These are phyloP conservation scores for Gallirallus australis DNA, from an alignment of 2,797 vertebrate genomes.

Conservation along the genomic window DNA sequence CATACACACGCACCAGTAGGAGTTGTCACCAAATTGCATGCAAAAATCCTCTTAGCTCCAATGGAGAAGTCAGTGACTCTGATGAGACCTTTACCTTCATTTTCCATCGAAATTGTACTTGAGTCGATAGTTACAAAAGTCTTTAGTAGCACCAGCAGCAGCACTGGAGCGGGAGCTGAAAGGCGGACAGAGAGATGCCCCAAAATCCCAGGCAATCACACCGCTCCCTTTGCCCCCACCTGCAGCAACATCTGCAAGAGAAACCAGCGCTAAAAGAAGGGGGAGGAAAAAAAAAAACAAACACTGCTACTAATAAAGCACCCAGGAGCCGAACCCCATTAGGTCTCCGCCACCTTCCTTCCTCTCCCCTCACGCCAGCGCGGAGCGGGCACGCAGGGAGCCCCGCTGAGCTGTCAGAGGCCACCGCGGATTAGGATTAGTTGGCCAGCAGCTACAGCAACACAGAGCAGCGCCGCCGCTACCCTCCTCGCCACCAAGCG, in stretches of 20 bases:
- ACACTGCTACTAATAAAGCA: too few species aligned
- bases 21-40: constrained; percentile 50
- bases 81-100: constrained; percentile 82
- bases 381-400: neutral
- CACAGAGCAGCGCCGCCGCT: neutral
- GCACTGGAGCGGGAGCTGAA: constrained; percentile 60
- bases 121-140: constrained; percentile 75
- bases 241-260: constrained; percentile 80
- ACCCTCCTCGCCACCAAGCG: neutral
- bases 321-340: accelerated
- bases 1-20: constrained; percentile 36
- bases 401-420: neutral
- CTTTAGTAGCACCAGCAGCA: constrained; percentile 70
- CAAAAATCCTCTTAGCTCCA: constrained; percentile 67
- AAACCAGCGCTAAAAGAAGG: constrained; percentile 63
- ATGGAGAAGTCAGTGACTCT: constrained; percentile 43
- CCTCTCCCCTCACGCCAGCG: neutral
- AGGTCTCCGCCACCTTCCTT: neutral
- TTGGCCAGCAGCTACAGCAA: neutral
- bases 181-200: constrained; percentile 69
- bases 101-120: constrained; percentile 81
- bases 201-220: constrained; percentile 76
- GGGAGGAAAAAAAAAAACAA: neutral
- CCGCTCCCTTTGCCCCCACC: constrained; percentile 76
- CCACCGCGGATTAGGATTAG: neutral